Evolutionary conservation across 2,888 invertebrate species (phyloP), one percentile per base, ranked within the genome.

Genomic region (Heliconius aoede): DNA sequence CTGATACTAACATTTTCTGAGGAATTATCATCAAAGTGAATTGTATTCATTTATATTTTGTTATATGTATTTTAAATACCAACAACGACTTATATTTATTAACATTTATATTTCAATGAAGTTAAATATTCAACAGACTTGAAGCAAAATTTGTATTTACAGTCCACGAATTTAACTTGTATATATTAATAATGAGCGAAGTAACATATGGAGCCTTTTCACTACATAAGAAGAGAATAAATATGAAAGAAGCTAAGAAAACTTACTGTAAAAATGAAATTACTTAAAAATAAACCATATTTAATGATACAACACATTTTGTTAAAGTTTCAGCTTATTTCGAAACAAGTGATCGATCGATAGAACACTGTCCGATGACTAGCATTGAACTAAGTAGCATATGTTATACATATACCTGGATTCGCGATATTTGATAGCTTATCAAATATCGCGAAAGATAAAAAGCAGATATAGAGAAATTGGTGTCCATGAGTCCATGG

Each of bases 241-340:
- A 28, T 5, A 9, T 26, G 28, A 28, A 28, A 46, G 1, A n/a
- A 68, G 11, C 13, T 15, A 60, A 5, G 26, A 40, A 68, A 71
- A 88, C 91, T 87, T 77, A 91, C 91, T 78, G 86, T 78, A 78
- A 91, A 89, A 21, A 87, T 30, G 3, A 89, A 76, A 77, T 91
- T 91, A 0, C 83, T 82, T 40, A 88, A 81, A 78, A 90, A 87
- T 32, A 91, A 79, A 18, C 85, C 80, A 86, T 90, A 90, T 85
- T 90, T 91, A 65, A 86, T 87, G 1, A 89, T 75, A 76, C 86
- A 87, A 84, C 90, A 90, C 91, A 91, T 91, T 81, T 86, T 88
- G n/a, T 15, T 18, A 11, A 7, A 75, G 21, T 28, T n/a, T 18
- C 24, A 15, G 30, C n/a, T 51, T 73, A 26, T 30, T 40, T 13